Evolutionary conservation across 2,888 invertebrate species (phyloP).

Genomic region (Tenodera sinensis): DNA sequence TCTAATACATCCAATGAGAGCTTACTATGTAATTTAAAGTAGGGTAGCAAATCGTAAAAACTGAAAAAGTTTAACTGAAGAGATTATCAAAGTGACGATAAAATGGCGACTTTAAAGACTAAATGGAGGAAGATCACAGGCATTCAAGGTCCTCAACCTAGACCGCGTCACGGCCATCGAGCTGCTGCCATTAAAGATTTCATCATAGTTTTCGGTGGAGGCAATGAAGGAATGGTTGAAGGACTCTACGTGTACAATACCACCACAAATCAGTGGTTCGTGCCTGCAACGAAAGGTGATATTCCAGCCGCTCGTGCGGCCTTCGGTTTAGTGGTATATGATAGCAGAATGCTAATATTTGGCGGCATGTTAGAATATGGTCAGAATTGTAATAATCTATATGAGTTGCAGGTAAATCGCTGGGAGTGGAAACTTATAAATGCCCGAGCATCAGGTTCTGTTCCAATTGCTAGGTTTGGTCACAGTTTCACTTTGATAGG

Average conservation of each 20-base stretch:
- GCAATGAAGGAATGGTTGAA: slow-evolving; percentile 99
- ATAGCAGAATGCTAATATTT: slow-evolving; percentile 91
- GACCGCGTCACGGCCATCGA: slow-evolving; percentile 98
- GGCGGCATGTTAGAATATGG: slow-evolving; percentile 99
- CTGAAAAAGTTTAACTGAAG: background rate
- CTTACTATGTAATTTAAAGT: background rate
- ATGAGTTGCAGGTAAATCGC: slow-evolving; percentile 87
- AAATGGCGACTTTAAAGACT: background rate
- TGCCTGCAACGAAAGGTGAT: slow-evolving; percentile 94
- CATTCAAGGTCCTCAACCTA: slow-evolving; percentile 87
- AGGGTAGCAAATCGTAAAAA: background rate
- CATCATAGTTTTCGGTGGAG: slow-evolving; percentile 99
- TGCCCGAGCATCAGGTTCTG: slow-evolving; percentile 79
- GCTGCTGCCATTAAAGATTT: slow-evolving; percentile 98
- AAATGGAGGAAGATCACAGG: slow-evolving; percentile 96
- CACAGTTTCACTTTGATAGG: slow-evolving; percentile 96
- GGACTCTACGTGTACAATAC: slow-evolving; percentile 99
- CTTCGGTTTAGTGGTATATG: slow-evolving; percentile 96
- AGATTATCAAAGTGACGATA: background rate
- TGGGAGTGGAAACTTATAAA: slow-evolving; percentile 98
- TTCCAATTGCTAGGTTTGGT: slow-evolving; percentile 92
- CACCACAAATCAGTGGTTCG: slow-evolving; percentile 98
- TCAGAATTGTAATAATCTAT: slow-evolving; percentile 96
- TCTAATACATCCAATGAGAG: too few relatives aligned
- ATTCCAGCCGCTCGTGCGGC: slow-evolving; percentile 98